Base-by-base conservation (phyloP, 1,140 invertebrate species). In the Drosophila asahinai region DNA sequence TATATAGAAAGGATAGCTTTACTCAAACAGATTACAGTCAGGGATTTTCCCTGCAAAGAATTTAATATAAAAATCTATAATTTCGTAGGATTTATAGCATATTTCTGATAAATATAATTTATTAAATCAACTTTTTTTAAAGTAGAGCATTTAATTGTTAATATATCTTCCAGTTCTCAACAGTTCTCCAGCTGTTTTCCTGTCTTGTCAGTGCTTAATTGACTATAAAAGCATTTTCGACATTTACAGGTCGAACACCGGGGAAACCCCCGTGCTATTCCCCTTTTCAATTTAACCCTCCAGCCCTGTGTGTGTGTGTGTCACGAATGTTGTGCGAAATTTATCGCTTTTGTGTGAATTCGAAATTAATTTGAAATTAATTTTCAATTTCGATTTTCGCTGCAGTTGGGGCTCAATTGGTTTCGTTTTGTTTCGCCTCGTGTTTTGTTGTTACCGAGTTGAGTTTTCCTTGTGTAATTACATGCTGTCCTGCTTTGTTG, bases 281-380 rank as follows among this genome's bases (percentile, higher is more conserved):
- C 19, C 38, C 42, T 25, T 25, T 25, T 36, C 36, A 19, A n/a
- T 51, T 76, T 30, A 45, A 54, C 19, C 51, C 27, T 27, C 25
- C 19, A 42, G 14, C 30, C 42, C 25, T 17, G 5, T 54, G 30
- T 55, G 45, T 45, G 11, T 75, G 51, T 84, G 54, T 79, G 80
- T 87, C 83, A 83, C 84, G 84, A 89, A 40, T 52, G 77, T 76
- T 89, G 73, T 60, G 59, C 73, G 70, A 89, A 78, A 90, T 81
- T 81, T 68, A 81, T 89, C 64, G 84, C 84, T 75, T 86, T 87
- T 89, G 77, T 89, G 77, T 87, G 77, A 64, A 87, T 87, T 83
- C 73, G 47, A 89, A 87, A 87, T 87, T 87, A 87, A 89, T 87
- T 90, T 90, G 17, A 84, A 87, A 87, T 87, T 87, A 87, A 87